Percentiles rank a stretch among this genome's conserved stretches.
Conservation (phyloP, 2,888 invertebrate species). For the Sinotaia quadrata region DNA sequence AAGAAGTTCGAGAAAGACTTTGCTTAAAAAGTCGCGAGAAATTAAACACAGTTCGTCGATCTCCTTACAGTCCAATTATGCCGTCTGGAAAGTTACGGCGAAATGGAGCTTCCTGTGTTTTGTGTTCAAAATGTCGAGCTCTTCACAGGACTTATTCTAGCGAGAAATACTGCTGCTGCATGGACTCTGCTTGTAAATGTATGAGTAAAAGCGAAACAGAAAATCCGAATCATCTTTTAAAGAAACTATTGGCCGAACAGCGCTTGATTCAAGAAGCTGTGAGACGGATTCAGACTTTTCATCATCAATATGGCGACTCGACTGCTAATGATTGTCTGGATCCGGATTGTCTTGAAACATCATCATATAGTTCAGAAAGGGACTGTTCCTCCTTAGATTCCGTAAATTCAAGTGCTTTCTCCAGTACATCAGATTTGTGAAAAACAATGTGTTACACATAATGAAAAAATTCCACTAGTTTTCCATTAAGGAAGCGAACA, state of each 20-base stretch:
- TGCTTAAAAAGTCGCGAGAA: constrained; percentile 36
- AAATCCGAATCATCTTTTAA: constrained; percentile 26
- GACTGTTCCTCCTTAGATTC: constrained; percentile 17
- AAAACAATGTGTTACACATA: too few species aligned
- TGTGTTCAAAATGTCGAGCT: constrained; percentile 4
- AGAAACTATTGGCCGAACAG: constrained; percentile 34
- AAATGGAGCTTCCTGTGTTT: constrained; percentile 12
- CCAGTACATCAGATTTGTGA: constrained; percentile 21
- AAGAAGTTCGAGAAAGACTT: constrained; percentile 35
- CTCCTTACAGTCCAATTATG: constrained; percentile 21
- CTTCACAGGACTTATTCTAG: background rate
- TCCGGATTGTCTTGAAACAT: background rate
- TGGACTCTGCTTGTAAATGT: background rate
- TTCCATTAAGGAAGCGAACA: too few species aligned
- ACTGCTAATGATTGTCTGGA: background rate
- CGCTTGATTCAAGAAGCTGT: constrained; percentile 39
- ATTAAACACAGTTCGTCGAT: constrained; percentile 25
- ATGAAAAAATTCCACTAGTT: too few species aligned
- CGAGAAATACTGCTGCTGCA: constrained; percentile 1
- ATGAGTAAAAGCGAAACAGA: constrained; percentile 2
- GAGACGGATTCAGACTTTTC: constrained; percentile 30
- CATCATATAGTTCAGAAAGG: constrained; percentile 8
- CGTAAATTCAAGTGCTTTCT: constrained; percentile 14
- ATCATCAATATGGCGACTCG: constrained; percentile 15
- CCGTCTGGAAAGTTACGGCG: background rate